Percentiles rank a stretch among this genome's conserved stretches.
These are phyloP conservation scores for Ailuropoda melanoleuca DNA, from an alignment of 2,113 vertebrate genomes.

Conservation along the genomic window DNA sequence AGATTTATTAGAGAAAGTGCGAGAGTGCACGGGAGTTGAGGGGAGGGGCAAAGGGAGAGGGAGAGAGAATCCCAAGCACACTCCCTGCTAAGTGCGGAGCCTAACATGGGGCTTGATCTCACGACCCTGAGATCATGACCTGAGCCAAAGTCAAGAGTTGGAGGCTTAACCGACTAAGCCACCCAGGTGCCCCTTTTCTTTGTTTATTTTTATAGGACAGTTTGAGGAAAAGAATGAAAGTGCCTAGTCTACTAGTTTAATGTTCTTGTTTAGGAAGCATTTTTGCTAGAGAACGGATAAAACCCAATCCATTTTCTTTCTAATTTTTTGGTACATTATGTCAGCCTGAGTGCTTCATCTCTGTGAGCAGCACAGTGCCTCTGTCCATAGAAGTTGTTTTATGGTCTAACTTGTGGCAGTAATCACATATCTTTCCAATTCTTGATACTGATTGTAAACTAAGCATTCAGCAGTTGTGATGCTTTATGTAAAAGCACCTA, in stretches of 20 bases:
- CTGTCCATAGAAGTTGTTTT: background rate
- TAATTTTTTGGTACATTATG: background rate
- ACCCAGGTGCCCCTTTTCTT: background rate
- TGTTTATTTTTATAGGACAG: background rate
- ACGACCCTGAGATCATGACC: background rate
- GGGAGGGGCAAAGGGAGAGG: background rate
- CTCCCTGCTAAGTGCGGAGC: background rate
- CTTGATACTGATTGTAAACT: background rate
- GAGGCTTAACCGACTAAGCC: background rate
- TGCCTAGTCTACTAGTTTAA: background rate
- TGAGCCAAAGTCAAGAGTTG: background rate
- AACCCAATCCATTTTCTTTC: background rate
- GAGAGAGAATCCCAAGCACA: background rate
- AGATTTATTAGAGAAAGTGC: background rate
- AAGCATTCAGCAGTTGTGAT: background rate
- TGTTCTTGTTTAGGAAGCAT: background rate
- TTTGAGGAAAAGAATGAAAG: slow-evolving; percentile 5
- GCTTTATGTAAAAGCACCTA: background rate
- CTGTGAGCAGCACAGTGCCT: background rate
- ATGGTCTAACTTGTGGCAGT: background rate
- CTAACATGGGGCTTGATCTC: background rate
- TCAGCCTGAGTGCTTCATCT: background rate
- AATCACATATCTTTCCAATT: background rate
- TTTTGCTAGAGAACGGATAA: background rate
- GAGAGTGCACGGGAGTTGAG: background rate